Percentiles rank a stretch among this genome's conserved stretches.
Evolutionary conservation across 2,113 vertebrate species (phyloP).

Genomic region (Candoia aspera): DNA sequence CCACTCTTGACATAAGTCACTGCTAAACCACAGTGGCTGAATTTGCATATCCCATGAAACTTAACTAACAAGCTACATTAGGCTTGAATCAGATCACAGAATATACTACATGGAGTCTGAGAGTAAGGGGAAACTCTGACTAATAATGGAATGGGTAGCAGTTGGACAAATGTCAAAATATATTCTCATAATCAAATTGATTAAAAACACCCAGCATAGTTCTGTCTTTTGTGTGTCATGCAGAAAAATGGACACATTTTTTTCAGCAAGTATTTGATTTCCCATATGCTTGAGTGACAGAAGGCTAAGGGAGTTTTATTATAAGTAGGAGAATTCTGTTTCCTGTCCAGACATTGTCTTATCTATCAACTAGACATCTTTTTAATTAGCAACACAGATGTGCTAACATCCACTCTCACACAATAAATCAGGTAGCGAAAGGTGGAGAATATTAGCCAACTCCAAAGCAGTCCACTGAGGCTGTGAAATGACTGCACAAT

Average conservation of each 20-base stretch:
- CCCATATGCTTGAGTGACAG: slow-evolving; percentile 16
- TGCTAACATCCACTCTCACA: slow-evolving; percentile 1
- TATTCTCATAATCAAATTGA: neutral
- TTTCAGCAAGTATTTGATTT: neutral
- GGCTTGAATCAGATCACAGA: neutral
- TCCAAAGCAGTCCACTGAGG: slow-evolving; percentile 8
- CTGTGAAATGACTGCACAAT: slow-evolving; percentile 35
- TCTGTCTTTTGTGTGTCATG: neutral
- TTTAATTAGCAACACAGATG: slow-evolving; percentile 43
- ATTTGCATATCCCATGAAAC: neutral
- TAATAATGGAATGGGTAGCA: slow-evolving; percentile 31
- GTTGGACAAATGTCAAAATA: slow-evolving; percentile 13
- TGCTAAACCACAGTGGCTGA: neutral
- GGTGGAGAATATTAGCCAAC: slow-evolving; percentile 33
- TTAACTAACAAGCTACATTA: neutral
- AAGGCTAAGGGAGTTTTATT: slow-evolving; percentile 19
- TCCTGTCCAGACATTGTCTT: neutral
- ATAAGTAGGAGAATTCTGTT: slow-evolving; percentile 32
- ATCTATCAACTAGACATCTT: slow-evolving; percentile 42
- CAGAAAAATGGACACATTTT: neutral
- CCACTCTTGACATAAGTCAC: neutral
- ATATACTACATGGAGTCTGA: slow-evolving; percentile 31
- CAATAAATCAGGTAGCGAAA: slow-evolving; percentile 48
- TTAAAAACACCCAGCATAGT: neutral
- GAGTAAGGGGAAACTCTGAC: slow-evolving; percentile 8